phyloP scores from a whole-genome alignment of 2,113 vertebrate genomes.

The Lepidothrix coronata region DNA sequence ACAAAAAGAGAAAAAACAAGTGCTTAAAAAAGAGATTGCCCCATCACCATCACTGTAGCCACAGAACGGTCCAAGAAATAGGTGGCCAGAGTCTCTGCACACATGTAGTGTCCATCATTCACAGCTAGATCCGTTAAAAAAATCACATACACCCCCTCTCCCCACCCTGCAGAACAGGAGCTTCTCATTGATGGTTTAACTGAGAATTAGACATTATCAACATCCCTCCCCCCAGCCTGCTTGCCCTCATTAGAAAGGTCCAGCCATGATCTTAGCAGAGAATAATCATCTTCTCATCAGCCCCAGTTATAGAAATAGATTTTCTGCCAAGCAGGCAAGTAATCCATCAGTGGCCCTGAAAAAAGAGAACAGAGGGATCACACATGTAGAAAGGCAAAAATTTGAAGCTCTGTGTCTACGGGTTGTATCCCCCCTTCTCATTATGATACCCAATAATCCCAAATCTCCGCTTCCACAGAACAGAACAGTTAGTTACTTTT shows the following conservation, averaged over 20 bases:
- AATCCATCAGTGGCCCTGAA: slow-evolving; percentile 94
- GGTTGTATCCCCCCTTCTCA: background rate
- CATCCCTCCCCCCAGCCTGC: background rate
- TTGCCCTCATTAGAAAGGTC: background rate
- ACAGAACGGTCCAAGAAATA: background rate
- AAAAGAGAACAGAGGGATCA: slow-evolving; percentile 1
- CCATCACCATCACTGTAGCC: background rate
- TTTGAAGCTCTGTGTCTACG: background rate
- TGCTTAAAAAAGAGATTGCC: slow-evolving; percentile 2
- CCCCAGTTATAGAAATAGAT: slow-evolving; percentile 99
- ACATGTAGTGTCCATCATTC: background rate
- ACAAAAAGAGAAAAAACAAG: slow-evolving; percentile 37
- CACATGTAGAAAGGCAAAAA: background rate
- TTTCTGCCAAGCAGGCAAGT: slow-evolving; percentile 97
- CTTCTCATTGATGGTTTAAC: background rate
- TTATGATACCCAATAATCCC: background rate
- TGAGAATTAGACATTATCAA: slow-evolving; percentile 3
- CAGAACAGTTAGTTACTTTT: background rate
- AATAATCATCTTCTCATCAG: slow-evolving; percentile 66
- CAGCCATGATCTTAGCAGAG: background rate
- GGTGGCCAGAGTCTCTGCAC: background rate
- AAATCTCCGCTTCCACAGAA: background rate
- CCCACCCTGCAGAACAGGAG: background rate
- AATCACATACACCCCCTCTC: background rate
- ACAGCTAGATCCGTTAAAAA: background rate